Conservation (phyloP, 1,140 invertebrate species). For the Helicoverpa armigera region DNA sequence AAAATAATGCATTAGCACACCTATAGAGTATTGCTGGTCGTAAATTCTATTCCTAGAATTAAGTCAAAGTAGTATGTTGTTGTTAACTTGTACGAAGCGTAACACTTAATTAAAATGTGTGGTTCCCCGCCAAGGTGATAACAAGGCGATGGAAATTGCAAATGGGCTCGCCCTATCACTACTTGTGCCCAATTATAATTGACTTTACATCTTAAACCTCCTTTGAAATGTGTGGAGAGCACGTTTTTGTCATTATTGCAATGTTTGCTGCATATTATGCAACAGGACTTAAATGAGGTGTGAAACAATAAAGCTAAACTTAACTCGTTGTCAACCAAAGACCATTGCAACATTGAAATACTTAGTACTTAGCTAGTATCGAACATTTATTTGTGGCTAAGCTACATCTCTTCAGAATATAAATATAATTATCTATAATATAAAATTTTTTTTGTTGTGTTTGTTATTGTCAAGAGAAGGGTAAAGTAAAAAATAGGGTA, state of each 20-base stretch:
- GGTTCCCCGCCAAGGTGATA: too few species aligned
- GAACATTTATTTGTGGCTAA: too few species aligned
- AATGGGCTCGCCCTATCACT: neutral
- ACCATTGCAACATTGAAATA: neutral
- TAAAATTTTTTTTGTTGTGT: too few species aligned
- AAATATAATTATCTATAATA: too few species aligned
- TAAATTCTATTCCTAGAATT: neutral
- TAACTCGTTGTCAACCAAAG: neutral
- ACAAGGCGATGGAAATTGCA: constrained; percentile 14
- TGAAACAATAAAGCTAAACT: neutral
- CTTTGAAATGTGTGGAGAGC: neutral
- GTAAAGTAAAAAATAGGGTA: too few species aligned
- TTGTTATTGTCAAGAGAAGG: too few species aligned
- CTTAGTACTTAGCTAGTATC: neutral
- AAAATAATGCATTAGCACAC: neutral
- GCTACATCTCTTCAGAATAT: too few species aligned
- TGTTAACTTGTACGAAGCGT: neutral
- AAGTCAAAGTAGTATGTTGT: neutral
- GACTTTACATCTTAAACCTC: neutral
- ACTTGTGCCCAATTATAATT: neutral
- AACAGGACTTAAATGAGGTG: neutral
- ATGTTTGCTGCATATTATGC: neutral
- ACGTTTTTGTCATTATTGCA: neutral
- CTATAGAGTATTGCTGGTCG: neutral
- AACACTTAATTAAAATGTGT: neutral